A percentile compares a stretch with the other conserved stretches of the same genome.
Evolutionary conservation across 2,888 invertebrate species (phyloP).

Genomic region (Phytoseiulus persimilis): DNA sequence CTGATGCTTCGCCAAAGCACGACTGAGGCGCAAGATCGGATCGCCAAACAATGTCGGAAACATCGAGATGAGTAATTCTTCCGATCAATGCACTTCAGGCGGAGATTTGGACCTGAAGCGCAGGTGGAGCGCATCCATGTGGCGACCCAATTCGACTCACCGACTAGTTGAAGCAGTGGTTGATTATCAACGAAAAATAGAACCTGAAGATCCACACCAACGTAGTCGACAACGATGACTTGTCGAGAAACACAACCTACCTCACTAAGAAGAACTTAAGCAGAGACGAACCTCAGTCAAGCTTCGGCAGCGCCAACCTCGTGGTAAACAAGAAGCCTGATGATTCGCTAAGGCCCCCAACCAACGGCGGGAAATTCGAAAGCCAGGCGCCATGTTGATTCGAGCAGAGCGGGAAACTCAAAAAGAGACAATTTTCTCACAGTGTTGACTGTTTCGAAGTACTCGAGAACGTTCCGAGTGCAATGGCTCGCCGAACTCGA

Average conservation of each 20-base stretch:
- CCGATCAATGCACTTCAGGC: not conserved
- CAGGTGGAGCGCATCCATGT: not conserved
- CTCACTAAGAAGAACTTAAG: slow-evolving; percentile 34
- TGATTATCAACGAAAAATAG: not conserved
- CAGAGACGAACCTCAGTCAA: slow-evolving; percentile 25
- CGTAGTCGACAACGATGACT: not conserved
- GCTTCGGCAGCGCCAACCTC: slow-evolving; percentile 36
- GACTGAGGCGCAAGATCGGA: too few species aligned
- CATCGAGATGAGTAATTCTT: not conserved
- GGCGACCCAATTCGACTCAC: not conserved
- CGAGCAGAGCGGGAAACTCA: not conserved
- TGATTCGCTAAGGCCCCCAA: slow-evolving; percentile 32
- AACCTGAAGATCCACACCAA: not conserved
- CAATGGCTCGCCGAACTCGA: too few species aligned
- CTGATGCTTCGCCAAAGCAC: too few species aligned
- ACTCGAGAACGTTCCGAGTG: too few species aligned
- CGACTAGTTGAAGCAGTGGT: not conserved
- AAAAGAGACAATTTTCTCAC: not conserved
- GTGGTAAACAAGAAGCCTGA: slow-evolving; percentile 38
- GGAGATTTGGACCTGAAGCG: not conserved
- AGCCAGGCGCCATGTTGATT: not conserved
- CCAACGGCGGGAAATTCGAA: slow-evolving; percentile 21
- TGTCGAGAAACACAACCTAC: not conserved
- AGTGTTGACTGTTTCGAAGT: too few species aligned
- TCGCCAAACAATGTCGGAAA: not conserved